Base-by-base conservation (phyloP, 2,797 vertebrate genomes). In the Sebastes itinus region DNA sequence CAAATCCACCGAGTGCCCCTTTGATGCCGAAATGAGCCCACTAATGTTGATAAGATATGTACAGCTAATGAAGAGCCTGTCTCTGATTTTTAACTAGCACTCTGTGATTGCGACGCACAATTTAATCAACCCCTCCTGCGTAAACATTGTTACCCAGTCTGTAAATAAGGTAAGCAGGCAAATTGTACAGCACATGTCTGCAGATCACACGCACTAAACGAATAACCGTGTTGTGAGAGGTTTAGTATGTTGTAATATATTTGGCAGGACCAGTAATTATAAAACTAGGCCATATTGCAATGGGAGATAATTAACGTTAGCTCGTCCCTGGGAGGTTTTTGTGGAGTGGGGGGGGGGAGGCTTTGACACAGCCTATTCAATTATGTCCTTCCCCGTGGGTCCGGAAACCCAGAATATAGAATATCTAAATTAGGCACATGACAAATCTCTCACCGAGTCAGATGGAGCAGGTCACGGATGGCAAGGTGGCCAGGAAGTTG, bases 211-310 rank as follows among this genome's bases (percentile, higher is more conserved):
- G 18, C 22, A 22, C 83, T 81, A 87, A 92, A 94, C 94, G 72
- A 92, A 92, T 90, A 93, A 88, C 72, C 33, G 76, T 93, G 94
- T 89, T 81, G 60, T 77, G 92, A 89, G 92, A 90, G 90, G 67
- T 81, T 94, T 89, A 90, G 87, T 75, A 88, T 88, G 89, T 92
- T 89, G 92, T 94, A 93, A 95, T 95, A 94, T 95, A 95, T 95
- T 96, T 95, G 95, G 95, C 90, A 93, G 90, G 94, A 96, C 94
- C 96, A 96, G 96, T 96, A 96, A 96, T 96, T 96, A 96, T 96
- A 95, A 95, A 96, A 96, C 94, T 96, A 95, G 96, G 96, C 94
- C 95, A 96, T 95, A 95, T 94, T 95, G 95, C 95, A 95, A 92
- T 91, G 95, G 96, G 96, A 96, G 95, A 95, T 95, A 96, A 96